Evolutionary conservation across 2,797 vertebrate genomes (phyloP).

Genomic region (Limnodromus scolopaceus): DNA sequence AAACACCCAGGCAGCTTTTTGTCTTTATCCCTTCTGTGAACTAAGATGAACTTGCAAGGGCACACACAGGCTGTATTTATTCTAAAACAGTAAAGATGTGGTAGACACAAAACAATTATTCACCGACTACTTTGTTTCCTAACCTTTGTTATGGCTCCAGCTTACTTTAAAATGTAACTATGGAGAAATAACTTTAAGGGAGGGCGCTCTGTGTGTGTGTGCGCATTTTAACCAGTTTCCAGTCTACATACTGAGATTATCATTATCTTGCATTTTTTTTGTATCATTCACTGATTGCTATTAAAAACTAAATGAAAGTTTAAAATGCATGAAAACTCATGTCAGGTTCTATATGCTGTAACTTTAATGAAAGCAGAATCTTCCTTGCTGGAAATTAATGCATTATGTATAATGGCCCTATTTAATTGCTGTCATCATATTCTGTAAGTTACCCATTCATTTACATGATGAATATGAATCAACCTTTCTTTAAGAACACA

Average conservation of each 20-base stretch:
- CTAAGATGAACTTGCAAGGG: not conserved
- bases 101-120: not conserved
- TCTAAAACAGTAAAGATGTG: not conserved
- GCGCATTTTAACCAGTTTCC: not conserved
- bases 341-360: not conserved
- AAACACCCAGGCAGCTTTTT: not conserved
- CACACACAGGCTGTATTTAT: not conserved
- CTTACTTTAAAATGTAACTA: not conserved
- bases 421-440: slow-evolving; percentile 1
- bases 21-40: not conserved
- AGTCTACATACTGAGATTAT: not conserved
- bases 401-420: not conserved
- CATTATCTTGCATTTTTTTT: not conserved
- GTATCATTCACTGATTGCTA: not conserved
- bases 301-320: not conserved
- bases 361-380: not conserved
- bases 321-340: not conserved
- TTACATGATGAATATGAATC: not conserved
- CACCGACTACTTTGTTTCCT: not conserved
- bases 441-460: not conserved
- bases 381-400: not conserved
- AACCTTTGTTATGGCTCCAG: not conserved
- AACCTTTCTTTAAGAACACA: not conserved
- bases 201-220: fast-evolving
- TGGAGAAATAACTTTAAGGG: not conserved